phyloP scores from a whole-genome alignment of 2,888 invertebrate species.

The Steromphala cineraria region DNA sequence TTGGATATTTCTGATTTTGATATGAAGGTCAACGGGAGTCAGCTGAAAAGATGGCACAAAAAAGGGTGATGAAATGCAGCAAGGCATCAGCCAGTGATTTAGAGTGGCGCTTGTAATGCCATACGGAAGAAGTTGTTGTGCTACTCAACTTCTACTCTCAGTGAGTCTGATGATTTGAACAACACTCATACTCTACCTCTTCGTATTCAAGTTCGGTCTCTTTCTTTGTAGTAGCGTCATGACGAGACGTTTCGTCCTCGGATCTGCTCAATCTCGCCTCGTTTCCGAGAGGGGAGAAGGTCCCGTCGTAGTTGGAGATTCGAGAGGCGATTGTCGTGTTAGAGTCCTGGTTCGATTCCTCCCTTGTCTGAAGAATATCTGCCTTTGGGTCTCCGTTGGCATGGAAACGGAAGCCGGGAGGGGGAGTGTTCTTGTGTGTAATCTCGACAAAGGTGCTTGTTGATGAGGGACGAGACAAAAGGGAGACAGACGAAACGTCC shows the following conservation, averaged over 20 bases:
- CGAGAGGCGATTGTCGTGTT: background rate
- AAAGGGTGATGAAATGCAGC: too few relatives aligned
- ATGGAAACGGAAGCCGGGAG: constrained; percentile 56
- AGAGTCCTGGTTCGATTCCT: background rate
- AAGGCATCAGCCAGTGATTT: too few relatives aligned
- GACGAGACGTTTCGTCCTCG: background rate
- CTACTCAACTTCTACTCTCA: too few relatives aligned
- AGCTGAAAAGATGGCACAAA: too few relatives aligned
- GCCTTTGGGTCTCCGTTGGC: constrained; percentile 50
- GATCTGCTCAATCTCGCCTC: too few relatives aligned
- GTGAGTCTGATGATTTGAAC: too few relatives aligned
- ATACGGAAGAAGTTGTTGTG: too few relatives aligned
- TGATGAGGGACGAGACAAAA: background rate
- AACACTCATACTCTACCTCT: background rate
- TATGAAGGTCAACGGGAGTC: too few relatives aligned
- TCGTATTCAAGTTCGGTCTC: background rate
- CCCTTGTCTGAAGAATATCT: background rate
- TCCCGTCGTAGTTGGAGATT: background rate
- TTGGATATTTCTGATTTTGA: too few relatives aligned
- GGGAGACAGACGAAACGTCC: background rate
- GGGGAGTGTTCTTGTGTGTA: constrained; percentile 35
- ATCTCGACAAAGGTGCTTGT: background rate
- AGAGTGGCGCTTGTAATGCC: too few relatives aligned
- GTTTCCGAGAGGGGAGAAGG: too few relatives aligned
- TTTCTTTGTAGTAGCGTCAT: background rate